phyloP scores from a whole-genome alignment of 2,113 vertebrate species.

The Lophotis ruficrista region DNA sequence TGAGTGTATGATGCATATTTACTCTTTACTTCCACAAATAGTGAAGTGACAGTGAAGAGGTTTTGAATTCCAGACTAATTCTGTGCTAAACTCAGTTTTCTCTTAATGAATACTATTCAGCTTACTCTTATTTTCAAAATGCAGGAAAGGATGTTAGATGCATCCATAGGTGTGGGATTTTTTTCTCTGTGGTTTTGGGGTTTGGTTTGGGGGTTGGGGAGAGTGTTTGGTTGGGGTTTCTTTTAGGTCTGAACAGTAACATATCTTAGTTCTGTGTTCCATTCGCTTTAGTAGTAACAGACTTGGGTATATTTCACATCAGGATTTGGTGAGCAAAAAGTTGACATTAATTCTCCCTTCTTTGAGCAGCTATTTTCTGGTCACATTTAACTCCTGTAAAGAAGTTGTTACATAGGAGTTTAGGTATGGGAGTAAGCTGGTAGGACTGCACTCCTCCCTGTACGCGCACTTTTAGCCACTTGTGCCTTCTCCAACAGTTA shows the following conservation, averaged over 20 bases:
- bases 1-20: neutral
- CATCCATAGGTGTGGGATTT: neutral
- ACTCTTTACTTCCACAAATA: neutral
- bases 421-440: slow-evolving; percentile 25
- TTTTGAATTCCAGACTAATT: neutral
- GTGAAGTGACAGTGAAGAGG: neutral
- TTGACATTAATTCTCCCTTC: neutral
- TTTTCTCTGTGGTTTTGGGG: neutral
- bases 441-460: slow-evolving; percentile 39
- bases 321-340: neutral
- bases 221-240: neutral
- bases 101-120: neutral
- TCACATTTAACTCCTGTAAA: neutral
- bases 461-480: slow-evolving; percentile 27
- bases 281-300: neutral
- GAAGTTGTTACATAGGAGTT: neutral
- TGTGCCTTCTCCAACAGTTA: slow-evolving; percentile 28
- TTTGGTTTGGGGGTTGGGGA: neutral
- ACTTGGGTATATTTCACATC: neutral
- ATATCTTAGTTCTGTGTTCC: neutral
- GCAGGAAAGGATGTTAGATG: neutral
- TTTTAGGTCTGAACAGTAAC: neutral
- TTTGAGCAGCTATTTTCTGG: neutral
- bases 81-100: neutral
- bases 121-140: neutral